Evolutionary conservation across 2,888 invertebrate species (phyloP).

Genomic region (Plagodis dolabraria): DNA sequence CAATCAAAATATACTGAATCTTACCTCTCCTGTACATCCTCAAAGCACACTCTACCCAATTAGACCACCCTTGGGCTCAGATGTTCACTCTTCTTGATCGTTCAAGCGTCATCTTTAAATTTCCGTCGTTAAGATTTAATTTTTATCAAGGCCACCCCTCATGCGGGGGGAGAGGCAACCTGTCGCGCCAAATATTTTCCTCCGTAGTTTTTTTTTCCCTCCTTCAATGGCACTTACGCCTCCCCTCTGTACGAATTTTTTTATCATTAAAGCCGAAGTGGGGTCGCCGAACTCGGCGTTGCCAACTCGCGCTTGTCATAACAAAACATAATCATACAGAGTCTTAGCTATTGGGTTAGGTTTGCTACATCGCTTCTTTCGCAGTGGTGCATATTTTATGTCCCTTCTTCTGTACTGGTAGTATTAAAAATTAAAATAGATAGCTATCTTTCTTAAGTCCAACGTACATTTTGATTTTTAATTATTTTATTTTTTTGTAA

Average conservation of each 20-base stretch:
- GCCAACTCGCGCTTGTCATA: constrained; percentile 81
- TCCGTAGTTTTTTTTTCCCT: constrained; percentile 83
- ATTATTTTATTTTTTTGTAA: too few relatives aligned
- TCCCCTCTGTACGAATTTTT: constrained; percentile 84
- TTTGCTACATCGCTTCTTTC: constrained; percentile 62
- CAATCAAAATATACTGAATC: constrained; percentile 56
- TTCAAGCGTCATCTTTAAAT: constrained; percentile 84
- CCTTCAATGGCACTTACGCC: constrained; percentile 83
- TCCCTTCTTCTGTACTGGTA: constrained; percentile 12
- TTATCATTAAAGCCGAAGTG: constrained; percentile 83
- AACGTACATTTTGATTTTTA: neutral
- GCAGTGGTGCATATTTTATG: constrained; percentile 19
- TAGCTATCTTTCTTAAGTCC: neutral
- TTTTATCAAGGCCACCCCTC: constrained; percentile 75
- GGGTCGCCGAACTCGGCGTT: constrained; percentile 82
- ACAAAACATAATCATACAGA: constrained; percentile 79
- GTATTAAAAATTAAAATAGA: constrained; percentile 3
- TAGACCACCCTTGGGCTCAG: constrained; percentile 80
- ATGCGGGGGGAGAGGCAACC: constrained; percentile 65
- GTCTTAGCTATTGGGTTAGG: constrained; percentile 48
- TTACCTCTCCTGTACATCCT: constrained; percentile 54
- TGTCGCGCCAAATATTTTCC: constrained; percentile 85
- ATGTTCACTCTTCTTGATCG: constrained; percentile 84
- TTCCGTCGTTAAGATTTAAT: constrained; percentile 86
- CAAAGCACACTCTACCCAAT: constrained; percentile 75